Percentiles rank a stretch among this genome's conserved stretches.
Evolutionary conservation across 1,140 invertebrate genomes (phyloP).

Genomic region (Elymnias hypermnestra): DNA sequence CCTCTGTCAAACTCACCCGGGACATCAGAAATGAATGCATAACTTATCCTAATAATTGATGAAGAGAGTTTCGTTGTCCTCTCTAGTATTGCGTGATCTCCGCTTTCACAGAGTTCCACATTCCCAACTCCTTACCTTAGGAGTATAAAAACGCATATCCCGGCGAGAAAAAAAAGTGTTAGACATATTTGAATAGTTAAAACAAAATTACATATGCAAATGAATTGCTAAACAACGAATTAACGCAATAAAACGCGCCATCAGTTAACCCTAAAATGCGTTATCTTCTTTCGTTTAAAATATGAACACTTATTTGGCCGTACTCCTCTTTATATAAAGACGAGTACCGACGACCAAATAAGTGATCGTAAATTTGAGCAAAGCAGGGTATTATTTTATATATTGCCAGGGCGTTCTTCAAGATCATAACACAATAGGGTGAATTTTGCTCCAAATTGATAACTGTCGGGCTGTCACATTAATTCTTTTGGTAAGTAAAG

Average conservation of each 20-base stretch:
- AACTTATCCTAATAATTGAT: too few species aligned
- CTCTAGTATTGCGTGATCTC: too few species aligned
- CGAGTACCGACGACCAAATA: constrained; percentile 7
- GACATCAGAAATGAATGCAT: too few species aligned
- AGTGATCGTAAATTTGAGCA: constrained; percentile 18
- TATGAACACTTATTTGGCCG: too few species aligned
- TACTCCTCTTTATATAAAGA: not conserved
- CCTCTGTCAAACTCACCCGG: too few species aligned
- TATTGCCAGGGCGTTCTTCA: constrained; percentile 55
- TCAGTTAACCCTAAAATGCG: constrained; percentile 4
- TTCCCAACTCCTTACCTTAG: too few species aligned
- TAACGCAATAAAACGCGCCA: constrained; percentile 19
- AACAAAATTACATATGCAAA: constrained; percentile 21
- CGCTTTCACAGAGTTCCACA: too few species aligned
- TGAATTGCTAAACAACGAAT: constrained; percentile 13
- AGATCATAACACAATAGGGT: constrained; percentile 31
- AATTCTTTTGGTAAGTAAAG: constrained; percentile 34
- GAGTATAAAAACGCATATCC: too few species aligned
- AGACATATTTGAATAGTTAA: too few species aligned
- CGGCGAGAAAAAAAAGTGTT: too few species aligned
- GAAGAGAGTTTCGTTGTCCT: too few species aligned
- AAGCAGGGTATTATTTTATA: constrained; percentile 22
- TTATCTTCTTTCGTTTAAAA: not conserved
- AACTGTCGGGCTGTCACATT: constrained; percentile 44
- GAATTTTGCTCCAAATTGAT: constrained; percentile 40